Conservation (phyloP, 2,113 vertebrate genomes). For the Brachyistius frenatus region DNA sequence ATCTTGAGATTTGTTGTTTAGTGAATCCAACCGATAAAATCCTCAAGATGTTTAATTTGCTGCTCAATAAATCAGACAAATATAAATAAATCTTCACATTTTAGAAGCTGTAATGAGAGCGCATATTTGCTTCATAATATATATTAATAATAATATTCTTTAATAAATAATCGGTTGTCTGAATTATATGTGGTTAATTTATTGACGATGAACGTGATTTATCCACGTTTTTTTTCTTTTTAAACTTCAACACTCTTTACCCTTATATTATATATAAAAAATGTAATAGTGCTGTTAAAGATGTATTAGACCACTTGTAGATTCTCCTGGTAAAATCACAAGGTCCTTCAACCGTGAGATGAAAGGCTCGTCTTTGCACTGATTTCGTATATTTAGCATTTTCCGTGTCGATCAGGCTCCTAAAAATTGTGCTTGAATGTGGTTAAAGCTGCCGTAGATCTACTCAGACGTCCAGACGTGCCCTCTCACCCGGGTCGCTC, state of each 20-base stretch:
- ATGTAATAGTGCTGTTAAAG: background rate
- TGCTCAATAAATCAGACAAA: background rate
- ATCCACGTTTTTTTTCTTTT: background rate
- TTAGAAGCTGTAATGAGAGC: background rate
- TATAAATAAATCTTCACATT: background rate
- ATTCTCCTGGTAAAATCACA: background rate
- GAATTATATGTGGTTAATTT: background rate
- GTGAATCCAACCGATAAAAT: background rate
- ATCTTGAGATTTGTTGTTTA: background rate
- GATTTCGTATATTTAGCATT: background rate
- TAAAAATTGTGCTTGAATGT: slow-evolving; percentile 11
- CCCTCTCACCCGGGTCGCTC: slow-evolving; percentile 17
- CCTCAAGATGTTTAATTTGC: background rate
- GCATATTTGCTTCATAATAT: background rate
- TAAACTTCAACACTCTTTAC: background rate
- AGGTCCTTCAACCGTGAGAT: background rate
- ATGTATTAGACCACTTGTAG: slow-evolving; percentile 29
- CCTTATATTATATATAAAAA: background rate
- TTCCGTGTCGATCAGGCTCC: slow-evolving; percentile 9
- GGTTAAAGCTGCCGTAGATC: slow-evolving; percentile 41
- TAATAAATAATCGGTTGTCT: no score
- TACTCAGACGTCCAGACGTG: background rate
- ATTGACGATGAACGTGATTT: background rate
- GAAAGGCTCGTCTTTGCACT: background rate
- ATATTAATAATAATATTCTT: no score